phyloP scores from a whole-genome alignment of 1,140 invertebrate genomes.

The Macrocentrus cingulum region DNA sequence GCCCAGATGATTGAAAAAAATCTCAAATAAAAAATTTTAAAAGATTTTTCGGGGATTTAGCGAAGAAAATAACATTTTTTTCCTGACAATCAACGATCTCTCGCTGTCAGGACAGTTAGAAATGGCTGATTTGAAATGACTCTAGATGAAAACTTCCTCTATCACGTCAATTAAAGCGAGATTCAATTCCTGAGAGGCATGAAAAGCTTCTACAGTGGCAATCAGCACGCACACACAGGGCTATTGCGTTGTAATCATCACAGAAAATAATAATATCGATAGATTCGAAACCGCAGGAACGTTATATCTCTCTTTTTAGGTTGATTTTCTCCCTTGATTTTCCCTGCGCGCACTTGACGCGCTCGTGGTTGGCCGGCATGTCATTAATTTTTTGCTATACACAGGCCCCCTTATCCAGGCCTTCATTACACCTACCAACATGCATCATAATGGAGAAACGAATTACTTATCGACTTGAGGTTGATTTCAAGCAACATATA shows the following conservation, averaged over 20 bases:
- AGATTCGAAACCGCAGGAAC: slow-evolving; percentile 23
- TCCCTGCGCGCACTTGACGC: slow-evolving; percentile 18
- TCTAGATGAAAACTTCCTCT: too few relatives aligned
- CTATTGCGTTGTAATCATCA: slow-evolving; percentile 16
- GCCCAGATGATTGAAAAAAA: too few relatives aligned
- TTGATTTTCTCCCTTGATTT: slow-evolving; percentile 14
- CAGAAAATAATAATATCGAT: slow-evolving; percentile 22
- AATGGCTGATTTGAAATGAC: too few relatives aligned
- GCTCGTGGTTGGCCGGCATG: slow-evolving; percentile 22
- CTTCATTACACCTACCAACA: slow-evolving; percentile 15
- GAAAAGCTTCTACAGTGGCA: neutral
- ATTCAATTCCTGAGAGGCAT: slow-evolving; percentile 7
- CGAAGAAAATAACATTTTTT: too few relatives aligned
- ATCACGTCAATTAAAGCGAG: neutral
- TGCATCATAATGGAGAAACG: neutral
- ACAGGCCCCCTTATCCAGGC: neutral
- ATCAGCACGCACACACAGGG: slow-evolving; percentile 12
- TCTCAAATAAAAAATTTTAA: too few relatives aligned
- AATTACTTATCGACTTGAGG: slow-evolving; percentile 23
- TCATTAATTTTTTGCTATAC: slow-evolving; percentile 19
- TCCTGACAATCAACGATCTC: too few relatives aligned
- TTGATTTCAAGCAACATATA: neutral
- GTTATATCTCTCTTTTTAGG: slow-evolving; percentile 9
- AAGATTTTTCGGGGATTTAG: too few relatives aligned
- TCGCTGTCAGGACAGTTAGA: too few relatives aligned